phyloP scores from a whole-genome alignment of 2,888 invertebrate genomes.

The Mellilla xanthometata region DNA sequence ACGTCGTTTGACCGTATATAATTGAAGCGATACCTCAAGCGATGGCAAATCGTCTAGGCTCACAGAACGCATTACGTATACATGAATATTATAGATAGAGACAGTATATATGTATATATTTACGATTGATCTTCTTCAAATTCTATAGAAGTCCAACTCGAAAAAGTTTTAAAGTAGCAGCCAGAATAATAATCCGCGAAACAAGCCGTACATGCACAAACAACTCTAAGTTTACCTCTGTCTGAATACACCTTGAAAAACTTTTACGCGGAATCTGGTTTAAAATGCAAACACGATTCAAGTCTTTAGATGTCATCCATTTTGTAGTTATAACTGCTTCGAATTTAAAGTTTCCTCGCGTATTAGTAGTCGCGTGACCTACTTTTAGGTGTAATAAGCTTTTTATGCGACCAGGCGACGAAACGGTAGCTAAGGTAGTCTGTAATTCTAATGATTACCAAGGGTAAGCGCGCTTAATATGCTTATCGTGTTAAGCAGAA shows the following conservation, averaged over 20 bases:
- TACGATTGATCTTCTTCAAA: no score
- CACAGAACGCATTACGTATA: no score
- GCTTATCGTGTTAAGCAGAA: not conserved
- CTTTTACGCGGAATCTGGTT: conserved; percentile 8
- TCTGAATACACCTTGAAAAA: not conserved
- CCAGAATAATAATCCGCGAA: not conserved
- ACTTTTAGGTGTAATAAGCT: conserved; percentile 12
- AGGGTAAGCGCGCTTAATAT: not conserved
- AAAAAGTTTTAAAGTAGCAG: no score
- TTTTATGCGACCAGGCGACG: conserved; percentile 7
- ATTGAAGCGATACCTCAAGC: no score
- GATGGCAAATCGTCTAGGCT: no score
- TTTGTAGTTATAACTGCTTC: conserved; percentile 23
- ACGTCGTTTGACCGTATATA: no score
- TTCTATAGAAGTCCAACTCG: no score
- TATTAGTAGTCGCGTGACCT: conserved; percentile 21
- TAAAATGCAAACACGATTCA: conserved; percentile 19
- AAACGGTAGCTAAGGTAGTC: conserved; percentile 6
- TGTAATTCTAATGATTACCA: conserved; percentile 1
- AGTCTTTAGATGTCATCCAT: conserved; percentile 25
- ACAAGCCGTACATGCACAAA: not conserved
- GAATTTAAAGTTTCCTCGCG: conserved; percentile 21
- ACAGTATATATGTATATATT: no score
- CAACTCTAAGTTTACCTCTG: not conserved
- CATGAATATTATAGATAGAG: no score